These are phyloP conservation scores for Paramuricea clavata DNA, from an alignment of 92 coral and sea anemone genomes.

Conservation along the genomic window DNA sequence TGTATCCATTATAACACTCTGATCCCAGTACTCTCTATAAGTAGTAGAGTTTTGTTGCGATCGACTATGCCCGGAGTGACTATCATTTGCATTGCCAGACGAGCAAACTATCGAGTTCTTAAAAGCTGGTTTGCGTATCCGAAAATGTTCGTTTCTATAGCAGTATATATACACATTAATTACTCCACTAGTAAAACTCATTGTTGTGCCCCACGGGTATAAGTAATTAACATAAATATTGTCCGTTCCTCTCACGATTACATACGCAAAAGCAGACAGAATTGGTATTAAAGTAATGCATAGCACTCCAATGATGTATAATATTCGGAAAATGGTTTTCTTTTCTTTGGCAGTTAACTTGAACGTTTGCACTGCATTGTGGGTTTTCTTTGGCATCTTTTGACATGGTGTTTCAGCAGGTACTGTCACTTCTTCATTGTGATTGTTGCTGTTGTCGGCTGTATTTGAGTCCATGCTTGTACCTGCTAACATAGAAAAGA, in stretches of 20 bases:
- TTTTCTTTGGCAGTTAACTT: not conserved
- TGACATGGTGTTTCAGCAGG: not conserved
- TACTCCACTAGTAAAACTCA: not conserved
- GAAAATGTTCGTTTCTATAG: slow-evolving; percentile 22
- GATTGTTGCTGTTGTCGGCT: no score
- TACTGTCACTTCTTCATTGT: not conserved
- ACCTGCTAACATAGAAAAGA: no score
- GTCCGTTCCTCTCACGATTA: not conserved
- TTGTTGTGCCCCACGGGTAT: not conserved
- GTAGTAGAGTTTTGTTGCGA: not conserved
- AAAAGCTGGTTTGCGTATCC: not conserved
- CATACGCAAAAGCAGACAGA: not conserved
- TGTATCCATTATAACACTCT: no score
- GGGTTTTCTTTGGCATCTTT: not conserved
- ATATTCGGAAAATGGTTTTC: slow-evolving; percentile 2
- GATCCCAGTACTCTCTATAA: no score
- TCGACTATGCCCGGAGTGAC: not conserved
- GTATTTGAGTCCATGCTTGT: no score
- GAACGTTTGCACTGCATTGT: not conserved
- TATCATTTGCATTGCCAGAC: not conserved
- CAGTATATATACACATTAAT: not conserved
- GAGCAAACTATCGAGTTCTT: not conserved
- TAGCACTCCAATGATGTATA: not conserved
- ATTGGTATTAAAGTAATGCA: not conserved
- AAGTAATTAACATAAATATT: not conserved